phyloP scores from a whole-genome alignment of 2,888 invertebrate genomes.

The Nomada hirtipes region DNA sequence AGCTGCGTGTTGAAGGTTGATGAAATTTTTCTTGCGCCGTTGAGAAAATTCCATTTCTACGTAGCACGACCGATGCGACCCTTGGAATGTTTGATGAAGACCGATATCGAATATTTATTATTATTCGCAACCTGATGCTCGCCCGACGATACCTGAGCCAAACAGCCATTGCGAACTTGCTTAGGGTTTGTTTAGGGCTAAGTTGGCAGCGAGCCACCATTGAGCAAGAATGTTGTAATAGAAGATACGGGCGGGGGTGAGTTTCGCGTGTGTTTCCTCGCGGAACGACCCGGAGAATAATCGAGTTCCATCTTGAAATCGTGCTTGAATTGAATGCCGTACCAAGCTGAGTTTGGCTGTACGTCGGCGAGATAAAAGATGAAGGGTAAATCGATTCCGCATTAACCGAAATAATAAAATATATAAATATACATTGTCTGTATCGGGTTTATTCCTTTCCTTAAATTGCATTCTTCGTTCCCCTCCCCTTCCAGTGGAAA shows the following conservation, averaged over 20 bases:
- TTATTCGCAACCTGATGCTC: constrained; percentile 63
- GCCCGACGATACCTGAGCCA: constrained; percentile 21
- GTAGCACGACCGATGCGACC: not conserved
- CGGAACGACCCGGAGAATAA: constrained; percentile 7
- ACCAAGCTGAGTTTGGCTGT: not conserved
- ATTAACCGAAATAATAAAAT: not conserved
- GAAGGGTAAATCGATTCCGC: not conserved
- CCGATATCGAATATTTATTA: constrained; percentile 36
- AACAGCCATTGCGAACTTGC: constrained; percentile 42
- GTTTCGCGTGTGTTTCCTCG: not conserved
- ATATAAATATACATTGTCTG: no score
- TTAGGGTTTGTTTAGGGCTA: constrained; percentile 61
- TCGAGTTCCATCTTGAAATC: constrained; percentile 1
- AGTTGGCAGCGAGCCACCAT: constrained; percentile 69
- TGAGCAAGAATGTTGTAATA: constrained; percentile 10
- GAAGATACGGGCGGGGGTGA: constrained; percentile 7
- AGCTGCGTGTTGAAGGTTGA: not conserved
- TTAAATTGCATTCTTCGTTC: no score
- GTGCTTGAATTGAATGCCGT: not conserved
- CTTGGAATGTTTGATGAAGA: constrained; percentile 3
- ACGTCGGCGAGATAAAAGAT: not conserved
- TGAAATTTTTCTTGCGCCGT: not conserved
- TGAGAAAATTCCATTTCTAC: not conserved
- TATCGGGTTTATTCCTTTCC: not conserved
- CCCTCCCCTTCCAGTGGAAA: no score